Evolutionary conservation across 2,113 vertebrate genomes (phyloP).

Genomic region (Poeciliopsis turrubarensis): DNA sequence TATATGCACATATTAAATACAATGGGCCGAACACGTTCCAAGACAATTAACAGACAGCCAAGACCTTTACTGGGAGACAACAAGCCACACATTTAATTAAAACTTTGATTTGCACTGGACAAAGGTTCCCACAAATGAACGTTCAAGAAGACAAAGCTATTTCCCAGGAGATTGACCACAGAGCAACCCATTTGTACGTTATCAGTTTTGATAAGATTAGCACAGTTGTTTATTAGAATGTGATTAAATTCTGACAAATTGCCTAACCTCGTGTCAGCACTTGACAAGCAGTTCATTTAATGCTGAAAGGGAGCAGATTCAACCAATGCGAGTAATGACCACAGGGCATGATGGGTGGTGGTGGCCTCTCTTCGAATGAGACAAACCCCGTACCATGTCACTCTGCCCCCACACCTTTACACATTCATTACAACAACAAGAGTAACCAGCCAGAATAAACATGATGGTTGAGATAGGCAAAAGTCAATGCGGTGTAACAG

Average conservation of each 20-base stretch:
- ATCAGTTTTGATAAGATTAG: slow-evolving; percentile 65
- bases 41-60: slow-evolving; percentile 7
- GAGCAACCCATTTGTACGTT: slow-evolving; percentile 46
- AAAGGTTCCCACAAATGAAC: slow-evolving; percentile 50
- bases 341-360: slow-evolving; percentile 16
- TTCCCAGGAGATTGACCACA: slow-evolving; percentile 41
- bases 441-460: slow-evolving; percentile 13
- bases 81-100: slow-evolving; percentile 49
- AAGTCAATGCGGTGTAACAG: neutral
- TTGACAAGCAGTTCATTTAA: slow-evolving; percentile 56
- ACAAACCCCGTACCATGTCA: slow-evolving; percentile 5
- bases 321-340: slow-evolving; percentile 41
- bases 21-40: neutral
- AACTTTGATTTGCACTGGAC: slow-evolving; percentile 44
- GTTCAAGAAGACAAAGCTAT: slow-evolving; percentile 47
- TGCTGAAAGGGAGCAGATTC: slow-evolving; percentile 19
- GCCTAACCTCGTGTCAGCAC: slow-evolving; percentile 47
- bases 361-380: slow-evolving; percentile 8
- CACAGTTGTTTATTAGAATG: slow-evolving; percentile 42
- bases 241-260: slow-evolving; percentile 66
- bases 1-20: neutral
- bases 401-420: slow-evolving; percentile 8
- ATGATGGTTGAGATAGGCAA: slow-evolving; percentile 3
- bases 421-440: slow-evolving; percentile 2
- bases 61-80: slow-evolving; percentile 21